Evolutionary conservation across 2,888 invertebrate species (phyloP), one percentile per base, ranked within the genome.

Genomic region (Melipona beecheii): DNA sequence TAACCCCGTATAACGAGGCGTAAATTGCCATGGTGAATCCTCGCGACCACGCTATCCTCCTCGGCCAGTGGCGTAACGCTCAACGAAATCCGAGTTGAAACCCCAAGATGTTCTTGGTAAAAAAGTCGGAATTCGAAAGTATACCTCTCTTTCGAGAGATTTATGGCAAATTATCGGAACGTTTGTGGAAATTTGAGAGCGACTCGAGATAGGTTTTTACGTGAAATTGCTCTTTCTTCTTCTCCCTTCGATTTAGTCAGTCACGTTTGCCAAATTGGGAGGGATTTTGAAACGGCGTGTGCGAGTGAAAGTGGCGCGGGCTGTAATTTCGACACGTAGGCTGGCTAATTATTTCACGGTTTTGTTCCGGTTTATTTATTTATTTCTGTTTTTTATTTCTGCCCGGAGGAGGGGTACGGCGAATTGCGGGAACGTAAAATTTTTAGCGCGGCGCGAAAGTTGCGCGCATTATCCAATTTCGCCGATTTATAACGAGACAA

Each of bases 381-480:
- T 36, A 0, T 4, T 9, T 36, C 0, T 36, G 9, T 36, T 36
- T 31, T 31, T 36, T 36, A 1, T 36, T 9, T 36, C 36, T 21
- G 19, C 31, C 50, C 3, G 56, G 13, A 21, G 75, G 49, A 60
- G 52, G 52, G 24, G 56, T 49, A 54, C 56, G 50, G 74, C 58
- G 86, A 85, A 86, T 82, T 74, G 31, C 64, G 49, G 49, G 76
- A 64, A 77, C 69, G 78, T 54, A 78, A 76, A 70, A 77, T 73
- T 69, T 19, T 76, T 65, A 58, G 66, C 79, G 84, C 85, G 86
- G 89, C 86, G 91, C 89, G 91, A 91, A 90, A 91, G 90, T 89
- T 84, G 77, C 86, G 78, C 68, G 89, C 89, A 92, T 93, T 93
- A 92, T 92, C 93, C 93, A 93, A 93, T 93, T 93, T 93, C 91